Evolutionary conservation across 2,888 invertebrate species (phyloP).

Genomic region (Dichetophora obliterata): DNA sequence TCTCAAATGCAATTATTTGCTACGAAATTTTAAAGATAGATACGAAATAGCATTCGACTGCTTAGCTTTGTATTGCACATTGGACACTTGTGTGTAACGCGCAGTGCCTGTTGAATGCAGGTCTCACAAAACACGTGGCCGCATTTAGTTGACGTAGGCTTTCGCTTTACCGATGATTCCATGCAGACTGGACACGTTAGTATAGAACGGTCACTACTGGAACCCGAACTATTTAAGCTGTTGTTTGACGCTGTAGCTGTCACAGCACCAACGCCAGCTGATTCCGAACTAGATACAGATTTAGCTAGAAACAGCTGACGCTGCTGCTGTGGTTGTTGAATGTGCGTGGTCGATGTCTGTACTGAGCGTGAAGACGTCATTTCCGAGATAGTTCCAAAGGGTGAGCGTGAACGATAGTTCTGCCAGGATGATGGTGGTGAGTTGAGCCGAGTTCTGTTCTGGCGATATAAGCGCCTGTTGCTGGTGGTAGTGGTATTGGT

Average conservation of each 20-base stretch:
- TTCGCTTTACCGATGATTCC: slow-evolving; percentile 50
- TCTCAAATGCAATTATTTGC: not conserved
- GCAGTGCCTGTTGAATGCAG: slow-evolving; percentile 53
- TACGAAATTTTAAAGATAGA: slow-evolving; percentile 50
- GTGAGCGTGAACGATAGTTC: not conserved
- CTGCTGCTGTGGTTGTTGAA: slow-evolving; percentile 8
- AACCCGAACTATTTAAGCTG: not conserved
- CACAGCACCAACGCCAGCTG: not conserved
- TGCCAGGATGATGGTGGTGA: not conserved
- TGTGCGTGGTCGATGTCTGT: slow-evolving; percentile 24
- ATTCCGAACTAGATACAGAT: not conserved
- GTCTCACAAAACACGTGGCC: slow-evolving; percentile 59
- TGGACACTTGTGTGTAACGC: slow-evolving; percentile 55
- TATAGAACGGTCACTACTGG: slow-evolving; percentile 1
- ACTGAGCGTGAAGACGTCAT: not conserved
- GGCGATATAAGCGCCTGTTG: not conserved
- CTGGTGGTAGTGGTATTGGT: not conserved
- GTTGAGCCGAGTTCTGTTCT: not conserved
- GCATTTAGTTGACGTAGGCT: slow-evolving; percentile 58
- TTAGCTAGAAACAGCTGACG: not conserved
- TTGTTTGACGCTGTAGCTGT: not conserved
- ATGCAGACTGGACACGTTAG: slow-evolving; percentile 61
- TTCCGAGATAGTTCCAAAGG: not conserved
- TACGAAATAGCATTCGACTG: slow-evolving; percentile 50
- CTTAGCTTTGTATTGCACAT: slow-evolving; percentile 57